Conservation (phyloP, 1,140 invertebrate genomes). For the Drosophila albomicans region DNA sequence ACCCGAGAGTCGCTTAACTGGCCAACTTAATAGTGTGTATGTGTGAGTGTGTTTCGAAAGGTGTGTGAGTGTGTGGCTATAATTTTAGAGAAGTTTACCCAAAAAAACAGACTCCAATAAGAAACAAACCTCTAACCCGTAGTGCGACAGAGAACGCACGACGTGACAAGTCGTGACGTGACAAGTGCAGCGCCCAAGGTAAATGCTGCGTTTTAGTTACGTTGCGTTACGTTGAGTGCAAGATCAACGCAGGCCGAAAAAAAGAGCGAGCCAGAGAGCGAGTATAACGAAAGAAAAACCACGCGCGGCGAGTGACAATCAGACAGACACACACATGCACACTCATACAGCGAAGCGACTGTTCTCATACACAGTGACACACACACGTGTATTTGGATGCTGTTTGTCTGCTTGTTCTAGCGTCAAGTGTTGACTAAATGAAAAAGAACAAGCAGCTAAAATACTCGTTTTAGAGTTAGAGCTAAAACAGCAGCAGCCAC, state of each 20-base stretch:
- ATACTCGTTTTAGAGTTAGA: slow-evolving; percentile 68
- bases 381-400: slow-evolving; percentile 17
- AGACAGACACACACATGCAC: slow-evolving; percentile 25
- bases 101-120: slow-evolving; percentile 37
- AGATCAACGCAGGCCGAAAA: slow-evolving; percentile 71
- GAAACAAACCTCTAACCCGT: slow-evolving; percentile 19
- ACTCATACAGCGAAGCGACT: background rate
- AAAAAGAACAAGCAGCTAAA: slow-evolving; percentile 65
- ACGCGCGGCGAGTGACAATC: slow-evolving; percentile 69
- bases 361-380: background rate
- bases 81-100: slow-evolving; percentile 71
- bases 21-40: slow-evolving; percentile 15
- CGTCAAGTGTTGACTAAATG: slow-evolving; percentile 62
- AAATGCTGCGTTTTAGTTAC: slow-evolving; percentile 42
- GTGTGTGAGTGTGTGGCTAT: slow-evolving; percentile 56
- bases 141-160: background rate
- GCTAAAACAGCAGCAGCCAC: background rate
- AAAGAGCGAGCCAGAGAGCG: slow-evolving; percentile 28
- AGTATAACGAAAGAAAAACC: slow-evolving; percentile 40
- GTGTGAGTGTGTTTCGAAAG: slow-evolving; percentile 58
- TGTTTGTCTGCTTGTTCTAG: slow-evolving; percentile 24
- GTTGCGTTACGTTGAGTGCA: slow-evolving; percentile 56
- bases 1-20: slow-evolving; percentile 45
- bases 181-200: slow-evolving; percentile 80
- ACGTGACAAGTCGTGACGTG: slow-evolving; percentile 21